A percentile compares a stretch with the other conserved stretches of the same genome.
phyloP scores from a whole-genome alignment of 1,140 invertebrate genomes.

The Eueides isabella region DNA sequence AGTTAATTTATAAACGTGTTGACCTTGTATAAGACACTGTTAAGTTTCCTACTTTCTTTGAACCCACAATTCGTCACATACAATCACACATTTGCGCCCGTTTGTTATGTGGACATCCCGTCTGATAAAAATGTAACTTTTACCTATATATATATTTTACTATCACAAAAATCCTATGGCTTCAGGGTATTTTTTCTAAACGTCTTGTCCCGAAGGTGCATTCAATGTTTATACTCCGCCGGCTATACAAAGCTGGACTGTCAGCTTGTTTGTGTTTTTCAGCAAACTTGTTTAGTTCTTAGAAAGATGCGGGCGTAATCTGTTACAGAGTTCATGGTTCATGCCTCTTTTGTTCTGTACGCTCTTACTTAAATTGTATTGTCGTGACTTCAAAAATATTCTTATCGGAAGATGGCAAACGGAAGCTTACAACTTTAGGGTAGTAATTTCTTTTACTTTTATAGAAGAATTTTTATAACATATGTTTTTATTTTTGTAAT shows the following conservation, averaged over 20 bases:
- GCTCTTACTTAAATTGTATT: neutral
- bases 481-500: no score
- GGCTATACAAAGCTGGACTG: neutral
- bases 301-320: conserved; percentile 5
- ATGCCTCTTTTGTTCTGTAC: neutral
- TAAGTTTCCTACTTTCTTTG: no score
- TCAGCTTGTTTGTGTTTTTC: conserved; percentile 8
- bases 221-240: neutral
- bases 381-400: neutral
- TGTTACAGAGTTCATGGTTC: conserved; percentile 2
- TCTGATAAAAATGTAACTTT: no score
- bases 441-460: no score
- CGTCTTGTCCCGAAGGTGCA: conserved; percentile 7
- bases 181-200: neutral
- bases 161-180: neutral
- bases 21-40: no score
- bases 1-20: no score
- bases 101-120: no score
- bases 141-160: neutral
- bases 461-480: no score
- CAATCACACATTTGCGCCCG: no score
- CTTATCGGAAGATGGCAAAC: neutral
- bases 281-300: conserved; percentile 10
- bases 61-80: no score
- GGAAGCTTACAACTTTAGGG: neutral